Percentiles rank a stretch among this genome's conserved stretches.
Evolutionary conservation across 2,797 vertebrate genomes (phyloP).

Genomic region (Sebastes minor): DNA sequence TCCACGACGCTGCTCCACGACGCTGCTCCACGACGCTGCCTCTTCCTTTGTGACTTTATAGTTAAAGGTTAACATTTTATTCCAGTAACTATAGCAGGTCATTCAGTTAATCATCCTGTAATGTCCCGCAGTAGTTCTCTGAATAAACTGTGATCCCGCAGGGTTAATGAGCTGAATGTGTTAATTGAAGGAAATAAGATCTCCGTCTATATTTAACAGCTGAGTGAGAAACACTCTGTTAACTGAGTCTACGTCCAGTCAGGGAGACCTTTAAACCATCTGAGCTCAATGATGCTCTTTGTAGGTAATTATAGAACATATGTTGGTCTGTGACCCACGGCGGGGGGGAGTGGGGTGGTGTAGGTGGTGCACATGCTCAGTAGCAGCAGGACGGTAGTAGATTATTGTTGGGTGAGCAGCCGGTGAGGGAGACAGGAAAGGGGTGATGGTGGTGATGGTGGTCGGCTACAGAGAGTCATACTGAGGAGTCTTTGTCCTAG

Average conservation of each 20-base stretch:
- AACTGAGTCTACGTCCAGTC: not conserved
- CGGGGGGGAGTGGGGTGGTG: not conserved
- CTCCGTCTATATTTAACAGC: conserved; percentile 26
- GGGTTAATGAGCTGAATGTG: conserved; percentile 16
- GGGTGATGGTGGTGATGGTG: not conserved
- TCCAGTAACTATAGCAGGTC: not conserved
- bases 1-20: no score
- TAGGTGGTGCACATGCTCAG: not conserved
- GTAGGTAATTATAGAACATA: conserved; percentile 50
- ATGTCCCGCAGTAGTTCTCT: not conserved
- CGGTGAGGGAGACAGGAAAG: conserved; percentile 46
- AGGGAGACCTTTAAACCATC: conserved; percentile 40
- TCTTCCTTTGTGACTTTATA: no score
- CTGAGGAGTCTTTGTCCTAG: conserved; percentile 61
- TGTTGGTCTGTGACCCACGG: not conserved
- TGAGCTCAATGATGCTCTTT: conserved; percentile 64
- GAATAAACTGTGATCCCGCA: not conserved
- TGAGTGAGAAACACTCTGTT: not conserved
- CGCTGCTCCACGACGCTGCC: no score
- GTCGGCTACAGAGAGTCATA: conserved; percentile 3
- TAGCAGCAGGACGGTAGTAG: conserved; percentile 14
- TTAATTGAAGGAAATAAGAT: conserved; percentile 47
- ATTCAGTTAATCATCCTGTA: not conserved
- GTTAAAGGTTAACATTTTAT: no score
- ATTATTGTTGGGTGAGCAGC: conserved; percentile 23